Percentiles rank a stretch among this genome's conserved stretches.
These are phyloP conservation scores for Sclerurus mexicanus DNA, from an alignment of 2,113 vertebrate species.

Conservation along the genomic window DNA sequence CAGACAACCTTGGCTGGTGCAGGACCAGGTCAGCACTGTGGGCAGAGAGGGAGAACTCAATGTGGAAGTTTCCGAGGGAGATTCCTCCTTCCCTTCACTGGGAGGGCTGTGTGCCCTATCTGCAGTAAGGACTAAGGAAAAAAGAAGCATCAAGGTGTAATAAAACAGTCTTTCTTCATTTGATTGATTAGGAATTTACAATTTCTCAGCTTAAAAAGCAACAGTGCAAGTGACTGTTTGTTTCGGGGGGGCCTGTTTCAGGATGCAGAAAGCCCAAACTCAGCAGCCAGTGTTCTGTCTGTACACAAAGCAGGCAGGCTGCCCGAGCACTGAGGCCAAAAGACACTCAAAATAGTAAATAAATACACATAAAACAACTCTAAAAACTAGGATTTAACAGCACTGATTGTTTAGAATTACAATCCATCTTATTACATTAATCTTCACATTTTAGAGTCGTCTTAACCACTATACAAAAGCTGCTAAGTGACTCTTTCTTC, in stretches of 20 bases:
- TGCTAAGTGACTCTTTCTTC: neutral
- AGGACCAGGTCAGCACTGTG: neutral
- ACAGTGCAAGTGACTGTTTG: constrained; percentile 1
- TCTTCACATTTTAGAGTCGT: constrained; percentile 31
- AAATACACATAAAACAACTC: constrained; percentile 47
- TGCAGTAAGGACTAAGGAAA: neutral
- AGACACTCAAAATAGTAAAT: constrained; percentile 31
- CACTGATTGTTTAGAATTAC: constrained; percentile 30
- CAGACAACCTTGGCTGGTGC: neutral
- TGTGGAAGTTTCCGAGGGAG: fast-evolving
- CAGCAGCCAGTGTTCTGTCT: neutral
- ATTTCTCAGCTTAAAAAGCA: neutral
- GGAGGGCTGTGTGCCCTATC: neutral
- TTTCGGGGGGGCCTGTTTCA: neutral
- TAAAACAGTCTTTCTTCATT: neutral
- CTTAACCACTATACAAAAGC: neutral
- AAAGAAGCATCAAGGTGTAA: neutral
- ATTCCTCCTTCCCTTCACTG: neutral
- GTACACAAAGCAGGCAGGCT: neutral
- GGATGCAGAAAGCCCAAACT: neutral
- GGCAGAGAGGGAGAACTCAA: neutral
- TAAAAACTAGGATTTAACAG: constrained; percentile 27
- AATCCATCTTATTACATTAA: constrained; percentile 10
- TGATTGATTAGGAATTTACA: neutral
- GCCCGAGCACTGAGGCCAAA: neutral